Conservation (phyloP, 2,888 invertebrate species). For the Athripsodes cinereus region DNA sequence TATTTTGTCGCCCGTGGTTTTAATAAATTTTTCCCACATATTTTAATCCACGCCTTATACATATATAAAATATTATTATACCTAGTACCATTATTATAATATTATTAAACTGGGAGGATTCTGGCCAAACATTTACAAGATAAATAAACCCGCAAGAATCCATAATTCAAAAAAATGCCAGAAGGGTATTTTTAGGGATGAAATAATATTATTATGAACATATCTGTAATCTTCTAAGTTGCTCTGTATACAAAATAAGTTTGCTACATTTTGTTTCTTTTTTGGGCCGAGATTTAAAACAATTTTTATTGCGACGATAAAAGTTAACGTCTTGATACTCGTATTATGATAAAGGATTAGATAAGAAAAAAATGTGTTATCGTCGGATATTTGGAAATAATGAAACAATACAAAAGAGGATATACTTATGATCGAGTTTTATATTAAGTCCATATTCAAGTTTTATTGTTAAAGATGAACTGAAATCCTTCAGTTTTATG, state of each 20-base stretch:
- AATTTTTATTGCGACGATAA: slow-evolving; percentile 23
- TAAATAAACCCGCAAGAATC: background rate
- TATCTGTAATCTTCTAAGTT: background rate
- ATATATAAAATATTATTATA: too few relatives aligned
- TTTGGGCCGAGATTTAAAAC: slow-evolving; percentile 21
- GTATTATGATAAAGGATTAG: slow-evolving; percentile 23
- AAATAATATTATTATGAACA: slow-evolving; percentile 8
- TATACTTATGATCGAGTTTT: background rate
- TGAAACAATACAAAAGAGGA: background rate
- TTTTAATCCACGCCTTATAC: too few relatives aligned
- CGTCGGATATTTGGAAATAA: slow-evolving; percentile 5
- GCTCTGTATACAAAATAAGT: slow-evolving; percentile 10
- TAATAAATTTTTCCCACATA: too few relatives aligned
- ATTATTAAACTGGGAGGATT: too few relatives aligned
- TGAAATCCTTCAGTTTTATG: too few relatives aligned
- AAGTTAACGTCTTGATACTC: slow-evolving; percentile 23
- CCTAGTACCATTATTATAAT: too few relatives aligned
- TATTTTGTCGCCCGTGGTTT: too few relatives aligned
- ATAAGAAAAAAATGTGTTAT: background rate
- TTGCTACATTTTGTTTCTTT: too few relatives aligned
- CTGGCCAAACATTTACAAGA: too few relatives aligned
- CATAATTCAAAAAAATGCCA: background rate
- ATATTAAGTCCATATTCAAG: too few relatives aligned
- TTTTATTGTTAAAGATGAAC: too few relatives aligned
- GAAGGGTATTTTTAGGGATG: slow-evolving; percentile 6